Evolutionary conservation across 2,888 invertebrate genomes (phyloP), one percentile per base, ranked within the genome.

Genomic region (Cosmorhoe ocellata): DNA sequence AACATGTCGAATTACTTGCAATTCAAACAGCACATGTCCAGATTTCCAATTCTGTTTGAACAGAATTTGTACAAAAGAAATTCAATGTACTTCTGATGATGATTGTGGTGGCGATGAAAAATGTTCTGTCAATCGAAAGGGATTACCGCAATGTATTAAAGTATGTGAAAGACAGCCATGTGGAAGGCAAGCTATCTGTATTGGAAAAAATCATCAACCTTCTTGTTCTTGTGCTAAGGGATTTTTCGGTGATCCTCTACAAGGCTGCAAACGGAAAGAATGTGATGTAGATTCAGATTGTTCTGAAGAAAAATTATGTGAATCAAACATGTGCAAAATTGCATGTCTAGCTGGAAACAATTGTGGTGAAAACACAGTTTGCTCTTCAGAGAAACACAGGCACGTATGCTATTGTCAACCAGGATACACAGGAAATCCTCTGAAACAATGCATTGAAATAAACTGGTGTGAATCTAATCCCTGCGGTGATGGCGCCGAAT

Each of bases 1-100:
- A 8, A 93, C 95, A n/a, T 97, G 97, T 72, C 94, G 96, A 70
- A 93, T 96, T 13, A 95, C 96, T 2, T 97, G 97, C 73, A 93
- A 93, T 67, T 90, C 93, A 7, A 97, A 97, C 71, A 84, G 92
- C 1, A 95, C 95, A 9, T 98, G 97, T 66, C 96, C 97, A 0
- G 94, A 96, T 56, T 95, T 94, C 74, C 96, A 97, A 74, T 95
- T 93, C 71, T 97, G 97, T 68, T 91, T 92, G 56, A 96, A 97
- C 70, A 95, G 93, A 69, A 95, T 97, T 56, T 97, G 97, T 74
- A 93, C 93, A 2, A 95, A 96, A 84, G 96, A 97, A 82, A 84
- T 95, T 11, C 93, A 94, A 59, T 98, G 97, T 70, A 87, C 90
- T 48, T 85, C 90, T 1, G 93, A 96, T 67, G 84, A 91, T 6